Evolutionary conservation across 2,888 invertebrate species (phyloP), one percentile per base, ranked within the genome.

Genomic region (Cataglyphis altisquamis): DNA sequence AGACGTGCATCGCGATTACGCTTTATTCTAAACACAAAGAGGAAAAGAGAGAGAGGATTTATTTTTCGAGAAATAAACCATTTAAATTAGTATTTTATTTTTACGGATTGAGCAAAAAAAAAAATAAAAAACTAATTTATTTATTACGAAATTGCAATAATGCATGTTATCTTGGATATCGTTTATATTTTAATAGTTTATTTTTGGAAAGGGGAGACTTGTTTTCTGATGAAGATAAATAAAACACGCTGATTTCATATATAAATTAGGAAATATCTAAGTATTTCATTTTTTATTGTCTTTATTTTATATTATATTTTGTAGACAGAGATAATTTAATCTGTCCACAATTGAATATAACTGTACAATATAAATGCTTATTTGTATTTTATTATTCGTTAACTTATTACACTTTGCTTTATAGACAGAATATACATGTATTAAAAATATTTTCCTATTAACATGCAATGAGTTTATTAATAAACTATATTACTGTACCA

Each of bases 361-460:
- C 55, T 80, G 70, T 80, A 80, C 60, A 80, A 39, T 60, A 48
- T 45, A 29, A 78, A 78, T 45, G 32, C 10, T 67, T 57, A 25
- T 41, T 52, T 39, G 36, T 55, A 52, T 39, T 57, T 66, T 39
- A 66, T 77, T 77, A 55, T 77, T 67, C 29, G 10, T 48, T 32
- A 68, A 52, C n/a, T 67, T 57, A 41, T 57, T 57, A 3, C 25
- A 12, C n/a, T 66, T 66, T 12, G 29, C 21, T 41, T 41, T 36
- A 67, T 29, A 57, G 10, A 67, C 57, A 18, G 48, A 32, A 45
- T 68, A 60, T 48, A 36, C 36, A 36, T 36, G 36, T 45, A 60
- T 45, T 57, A 55, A 67, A 57, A 5, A 12, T 57, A 66, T 64
- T 57, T 64, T 67, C 1, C 41, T 60, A 60, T 45, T 32, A 67